Evolutionary conservation across 2,888 invertebrate genomes (phyloP).

Genomic region (Tetranychus truncatus): DNA sequence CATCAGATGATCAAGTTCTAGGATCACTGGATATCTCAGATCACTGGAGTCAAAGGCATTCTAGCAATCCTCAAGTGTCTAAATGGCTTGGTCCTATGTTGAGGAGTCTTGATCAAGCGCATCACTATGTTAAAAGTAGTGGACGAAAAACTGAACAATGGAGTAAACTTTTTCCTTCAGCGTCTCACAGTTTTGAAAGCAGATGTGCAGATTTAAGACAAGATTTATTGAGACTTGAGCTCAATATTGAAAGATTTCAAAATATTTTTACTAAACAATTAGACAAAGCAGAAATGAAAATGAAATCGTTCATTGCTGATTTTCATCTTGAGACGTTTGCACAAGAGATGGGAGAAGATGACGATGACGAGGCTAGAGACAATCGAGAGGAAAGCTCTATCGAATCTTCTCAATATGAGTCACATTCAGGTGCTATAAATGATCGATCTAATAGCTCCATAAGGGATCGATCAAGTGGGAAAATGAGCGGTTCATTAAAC

Average conservation of each 20-base stretch:
- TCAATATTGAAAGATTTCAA: slow-evolving; percentile 11
- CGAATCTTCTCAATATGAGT: no score
- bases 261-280: slow-evolving; percentile 10
- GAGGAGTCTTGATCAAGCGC: slow-evolving; percentile 1
- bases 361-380: background rate
- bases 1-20: no score
- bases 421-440: no score
- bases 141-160: slow-evolving; percentile 7
- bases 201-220: background rate
- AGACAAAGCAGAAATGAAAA: background rate
- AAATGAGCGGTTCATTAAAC: no score
- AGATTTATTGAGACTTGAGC: slow-evolving; percentile 5
- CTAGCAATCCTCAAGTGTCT: background rate
- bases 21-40: no score
- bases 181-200: slow-evolving; percentile 3
- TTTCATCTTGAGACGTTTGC: slow-evolving; percentile 7
- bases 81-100: background rate
- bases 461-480: no score
- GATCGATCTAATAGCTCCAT: no score
- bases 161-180: slow-evolving; percentile 9
- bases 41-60: no score
- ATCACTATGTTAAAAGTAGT: slow-evolving; percentile 7
- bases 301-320: slow-evolving; percentile 10
- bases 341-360: background rate
- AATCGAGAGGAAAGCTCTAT: no score